Evolutionary conservation across 2,888 invertebrate species (phyloP).

Genomic region (Dryadula phaetusa): DNA sequence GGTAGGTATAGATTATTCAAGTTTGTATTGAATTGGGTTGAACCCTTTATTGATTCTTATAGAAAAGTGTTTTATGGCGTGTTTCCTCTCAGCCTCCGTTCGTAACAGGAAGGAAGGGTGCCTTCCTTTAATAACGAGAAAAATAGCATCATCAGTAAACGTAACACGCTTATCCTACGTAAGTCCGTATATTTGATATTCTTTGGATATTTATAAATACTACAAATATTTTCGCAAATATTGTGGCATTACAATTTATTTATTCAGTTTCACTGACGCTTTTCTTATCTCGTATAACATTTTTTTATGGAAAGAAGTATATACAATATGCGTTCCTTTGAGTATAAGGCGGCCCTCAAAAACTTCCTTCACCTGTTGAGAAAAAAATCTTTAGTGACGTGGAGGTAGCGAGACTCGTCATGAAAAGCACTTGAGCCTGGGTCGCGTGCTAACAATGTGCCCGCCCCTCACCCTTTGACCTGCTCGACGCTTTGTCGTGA

Average conservation of each 20-base stretch:
- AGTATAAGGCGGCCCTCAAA: conserved; percentile 39
- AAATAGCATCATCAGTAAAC: conserved; percentile 72
- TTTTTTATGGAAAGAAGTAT: conserved; percentile 1
- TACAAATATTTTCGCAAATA: background rate
- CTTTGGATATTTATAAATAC: conserved; percentile 15
- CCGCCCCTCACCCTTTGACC: conserved; percentile 77
- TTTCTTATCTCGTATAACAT: background rate
- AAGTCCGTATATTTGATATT: conserved; percentile 42
- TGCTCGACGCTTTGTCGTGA: conserved; percentile 75
- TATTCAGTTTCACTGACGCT: conserved; percentile 2
- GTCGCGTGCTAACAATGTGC: conserved; percentile 80
- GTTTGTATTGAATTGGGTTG: conserved; percentile 15
- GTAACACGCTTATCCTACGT: conserved; percentile 65
- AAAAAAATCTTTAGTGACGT: conserved; percentile 45
- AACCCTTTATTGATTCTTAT: conserved; percentile 40
- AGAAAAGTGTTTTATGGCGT: conserved; percentile 65
- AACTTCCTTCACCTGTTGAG: conserved; percentile 50
- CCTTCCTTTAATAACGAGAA: conserved; percentile 80
- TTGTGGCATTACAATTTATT: conserved; percentile 5
- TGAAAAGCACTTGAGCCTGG: conserved; percentile 76
- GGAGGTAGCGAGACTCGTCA: conserved; percentile 56
- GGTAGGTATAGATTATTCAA: background rate
- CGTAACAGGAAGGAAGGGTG: conserved; percentile 72
- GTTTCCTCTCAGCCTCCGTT: conserved; percentile 72
- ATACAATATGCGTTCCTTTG: conserved; percentile 35